Evolutionary conservation across 2,888 invertebrate genomes (phyloP).

Genomic region (Julus scanicus): DNA sequence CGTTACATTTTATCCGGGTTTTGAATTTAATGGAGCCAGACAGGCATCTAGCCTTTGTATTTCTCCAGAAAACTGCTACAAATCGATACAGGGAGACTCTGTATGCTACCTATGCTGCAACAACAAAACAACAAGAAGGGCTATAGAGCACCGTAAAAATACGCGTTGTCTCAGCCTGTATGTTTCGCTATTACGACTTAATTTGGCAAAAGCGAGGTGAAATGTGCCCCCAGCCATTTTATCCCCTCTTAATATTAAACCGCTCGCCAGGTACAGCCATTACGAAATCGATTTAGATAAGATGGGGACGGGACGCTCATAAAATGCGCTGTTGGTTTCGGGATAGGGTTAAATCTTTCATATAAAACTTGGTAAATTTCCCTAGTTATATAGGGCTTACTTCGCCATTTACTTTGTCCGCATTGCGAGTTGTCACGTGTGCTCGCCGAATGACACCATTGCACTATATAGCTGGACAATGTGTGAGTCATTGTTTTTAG

Average conservation of each 20-base stretch:
- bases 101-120: neutral
- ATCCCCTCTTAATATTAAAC: constrained; percentile 9
- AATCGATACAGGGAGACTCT: no score
- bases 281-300: neutral
- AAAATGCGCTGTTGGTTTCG: neutral
- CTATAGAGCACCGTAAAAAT: neutral
- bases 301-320: neutral
- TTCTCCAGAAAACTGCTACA: neutral
- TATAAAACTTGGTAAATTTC: neutral
- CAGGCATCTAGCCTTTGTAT: neutral
- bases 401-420: neutral
- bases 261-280: constrained; percentile 5
- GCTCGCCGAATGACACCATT: no score
- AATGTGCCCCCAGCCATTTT: neutral
- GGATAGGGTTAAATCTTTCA: neutral
- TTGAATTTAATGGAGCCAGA: neutral
- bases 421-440: no score
- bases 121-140: neutral
- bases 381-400: neutral
- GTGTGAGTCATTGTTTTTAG: no score
- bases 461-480: no score
- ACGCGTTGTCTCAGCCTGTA: neutral
- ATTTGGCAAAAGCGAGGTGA: constrained; percentile 23
- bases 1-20: neutral
- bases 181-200: neutral